Evolutionary conservation across 92 coral and sea anemone genomes (phyloP).

Genomic region (Heliopora coerulea): DNA sequence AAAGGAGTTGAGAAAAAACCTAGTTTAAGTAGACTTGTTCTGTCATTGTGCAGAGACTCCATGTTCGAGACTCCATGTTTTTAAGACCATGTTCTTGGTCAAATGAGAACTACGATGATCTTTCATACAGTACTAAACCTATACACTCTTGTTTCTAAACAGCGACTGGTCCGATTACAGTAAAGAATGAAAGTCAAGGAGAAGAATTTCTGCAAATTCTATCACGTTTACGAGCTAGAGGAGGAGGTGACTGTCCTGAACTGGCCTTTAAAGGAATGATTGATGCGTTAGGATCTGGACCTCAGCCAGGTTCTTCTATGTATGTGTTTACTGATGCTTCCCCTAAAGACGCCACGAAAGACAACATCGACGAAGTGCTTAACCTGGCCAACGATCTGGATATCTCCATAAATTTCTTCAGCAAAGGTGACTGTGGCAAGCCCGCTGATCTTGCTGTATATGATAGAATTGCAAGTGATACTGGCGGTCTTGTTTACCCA

Average conservation of each 20-base stretch:
- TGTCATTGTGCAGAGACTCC: too few species aligned
- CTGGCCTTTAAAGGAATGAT: conserved; percentile 74
- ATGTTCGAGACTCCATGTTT: too few species aligned
- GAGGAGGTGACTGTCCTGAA: too few species aligned
- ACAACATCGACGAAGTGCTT: conserved; percentile 40
- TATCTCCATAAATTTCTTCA: conserved; percentile 68
- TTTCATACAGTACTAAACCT: too few species aligned
- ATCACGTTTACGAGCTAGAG: conserved; percentile 51
- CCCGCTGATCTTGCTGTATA: conserved; percentile 14
- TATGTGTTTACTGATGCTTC: conserved; percentile 85
- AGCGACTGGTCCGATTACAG: conserved; percentile 57
- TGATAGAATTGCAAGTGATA: conserved; percentile 51
- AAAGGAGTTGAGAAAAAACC: too few species aligned
- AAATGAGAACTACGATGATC: too few species aligned
- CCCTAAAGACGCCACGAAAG: conserved; percentile 57
- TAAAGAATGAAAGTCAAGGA: conserved; percentile 24
- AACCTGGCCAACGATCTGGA: conserved; percentile 30
- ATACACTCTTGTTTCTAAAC: not conserved
- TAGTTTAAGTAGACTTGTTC: too few species aligned
- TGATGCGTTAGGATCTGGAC: conserved; percentile 53
- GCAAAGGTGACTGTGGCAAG: conserved; percentile 36
- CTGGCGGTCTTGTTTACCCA: conserved; percentile 65
- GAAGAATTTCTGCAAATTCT: conserved; percentile 50
- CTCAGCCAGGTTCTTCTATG: conserved; percentile 68
- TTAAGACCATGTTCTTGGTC: too few species aligned